Evolutionary conservation across 2,797 vertebrate species (phyloP).

Genomic region (Tachyglossus aculeatus): DNA sequence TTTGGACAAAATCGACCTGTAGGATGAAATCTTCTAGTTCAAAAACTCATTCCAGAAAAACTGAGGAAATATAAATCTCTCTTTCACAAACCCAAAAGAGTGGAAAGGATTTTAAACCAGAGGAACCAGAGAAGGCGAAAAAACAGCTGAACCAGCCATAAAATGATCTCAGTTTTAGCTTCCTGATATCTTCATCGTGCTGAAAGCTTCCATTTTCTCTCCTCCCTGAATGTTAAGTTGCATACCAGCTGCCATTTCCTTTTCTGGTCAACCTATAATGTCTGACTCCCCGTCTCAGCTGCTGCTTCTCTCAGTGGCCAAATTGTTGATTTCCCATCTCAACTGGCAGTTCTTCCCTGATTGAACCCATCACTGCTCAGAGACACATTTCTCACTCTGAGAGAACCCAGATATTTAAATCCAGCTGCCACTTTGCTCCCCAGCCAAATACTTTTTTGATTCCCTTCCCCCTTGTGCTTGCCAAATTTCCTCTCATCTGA

Average conservation of each 20-base stretch:
- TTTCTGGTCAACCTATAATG: background rate
- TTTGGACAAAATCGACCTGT: too few relatives aligned
- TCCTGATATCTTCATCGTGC: background rate
- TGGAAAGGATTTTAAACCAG: constrained; percentile 1
- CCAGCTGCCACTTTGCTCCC: background rate
- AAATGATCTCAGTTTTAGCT: constrained; percentile 2
- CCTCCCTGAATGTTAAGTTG: background rate
- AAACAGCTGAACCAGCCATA: background rate
- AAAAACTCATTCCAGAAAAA: background rate
- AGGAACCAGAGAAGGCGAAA: background rate
- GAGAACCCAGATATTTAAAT: constrained; percentile 1
- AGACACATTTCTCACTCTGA: constrained; percentile 15
- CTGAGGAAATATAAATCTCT: background rate
- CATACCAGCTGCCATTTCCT: background rate
- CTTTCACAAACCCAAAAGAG: background rate
- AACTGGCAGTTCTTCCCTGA: background rate
- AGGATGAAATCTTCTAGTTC: background rate
- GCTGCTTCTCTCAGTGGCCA: constrained; percentile 1
- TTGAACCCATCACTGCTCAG: background rate
- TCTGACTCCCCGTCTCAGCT: constrained; percentile 15
- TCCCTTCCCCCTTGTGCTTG: background rate
- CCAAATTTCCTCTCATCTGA: too few relatives aligned
- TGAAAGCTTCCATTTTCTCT: background rate
- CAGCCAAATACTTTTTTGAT: background rate
- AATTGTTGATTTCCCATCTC: constrained; percentile 4